Conservation (phyloP, 2,888 invertebrate species). For the Zeuzera pyrina region DNA sequence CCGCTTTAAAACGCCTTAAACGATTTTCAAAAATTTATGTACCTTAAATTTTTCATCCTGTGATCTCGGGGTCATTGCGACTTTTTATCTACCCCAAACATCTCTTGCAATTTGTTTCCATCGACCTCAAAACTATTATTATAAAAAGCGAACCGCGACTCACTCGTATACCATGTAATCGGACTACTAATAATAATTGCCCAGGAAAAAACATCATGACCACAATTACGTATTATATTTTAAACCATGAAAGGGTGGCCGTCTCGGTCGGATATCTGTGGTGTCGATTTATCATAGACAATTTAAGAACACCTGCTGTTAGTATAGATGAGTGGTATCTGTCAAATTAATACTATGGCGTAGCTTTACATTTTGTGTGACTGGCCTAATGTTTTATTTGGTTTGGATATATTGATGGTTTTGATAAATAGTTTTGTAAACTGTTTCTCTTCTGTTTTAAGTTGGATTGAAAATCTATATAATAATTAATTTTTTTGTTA, state of each 20-base stretch:
- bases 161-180: conserved; percentile 22
- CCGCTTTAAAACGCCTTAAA: too few species aligned
- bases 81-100: conserved; percentile 1
- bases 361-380: conserved; percentile 28
- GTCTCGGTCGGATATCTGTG: conserved; percentile 47
- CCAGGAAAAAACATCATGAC: conserved; percentile 28
- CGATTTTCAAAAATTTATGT: not conserved
- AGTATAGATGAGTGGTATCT: conserved; percentile 42
- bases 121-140: not conserved
- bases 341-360: conserved; percentile 48
- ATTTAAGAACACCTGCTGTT: conserved; percentile 68
- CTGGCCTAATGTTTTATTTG: conserved; percentile 38
- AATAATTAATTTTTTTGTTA: too few species aligned
- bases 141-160: too few species aligned
- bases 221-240: conserved; percentile 45
- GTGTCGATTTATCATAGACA: conserved; percentile 61
- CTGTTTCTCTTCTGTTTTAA: too few species aligned
- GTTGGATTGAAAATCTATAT: too few species aligned
- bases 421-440: too few species aligned
- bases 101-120: not conserved
- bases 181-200: conserved; percentile 23
- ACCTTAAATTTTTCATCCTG: not conserved
- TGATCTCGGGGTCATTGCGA: not conserved
- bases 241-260: conserved; percentile 43
- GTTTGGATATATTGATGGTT: too few species aligned